Evolutionary conservation across 2,888 invertebrate genomes (phyloP), one percentile per base, ranked within the genome.

Genomic region (Tigriopus californicus): DNA sequence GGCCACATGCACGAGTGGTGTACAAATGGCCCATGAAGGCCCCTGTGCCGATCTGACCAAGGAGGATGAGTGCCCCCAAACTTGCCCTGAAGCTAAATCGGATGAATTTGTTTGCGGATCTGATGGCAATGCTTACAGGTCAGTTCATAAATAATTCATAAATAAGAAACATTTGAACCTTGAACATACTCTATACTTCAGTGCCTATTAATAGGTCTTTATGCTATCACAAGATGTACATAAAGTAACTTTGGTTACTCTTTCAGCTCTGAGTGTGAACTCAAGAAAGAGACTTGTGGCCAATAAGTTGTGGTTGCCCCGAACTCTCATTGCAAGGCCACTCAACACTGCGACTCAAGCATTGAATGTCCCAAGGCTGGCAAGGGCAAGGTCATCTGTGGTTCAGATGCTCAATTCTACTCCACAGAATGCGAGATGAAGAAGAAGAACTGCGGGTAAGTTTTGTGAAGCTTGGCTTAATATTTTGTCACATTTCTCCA

Each of bases 391-490:
- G 24, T 51, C 10, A 85, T 89, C 56, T 90, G 89, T 69, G 87
- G 86, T 40, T 87, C 87, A 11, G 88, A 90, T 71, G 87, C 86
- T 71, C 80, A 85, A 68, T 83, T 90, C 70, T 89, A 90, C 72
- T 80, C 82, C 67, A 87, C 84, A 70, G 86, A 87, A 72, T 90
- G 89, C 68, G 80, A 87, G 69, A 90, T 90, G 89, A 85, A 83
- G 71, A 80, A 83, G 69, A 83, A 83, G 68, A 89, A 89, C 69
- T 90, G 89, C 73, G 89, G 85, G 84, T 83, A 67, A 73, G 73
- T 66, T n/a, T n/a, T n/a, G n/a, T n/a, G n/a, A n/a, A n/a, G n/a
- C n/a, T n/a, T n/a, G n/a, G n/a, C n/a, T n/a, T n/a, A n/a, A n/a
- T n/a, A n/a, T n/a, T n/a, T n/a, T n/a, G n/a, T n/a, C n/a, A n/a